phyloP scores from a whole-genome alignment of 37 sponge, comb jelly and placozoan genomes.

The Aplysina aerophoba region DNA sequence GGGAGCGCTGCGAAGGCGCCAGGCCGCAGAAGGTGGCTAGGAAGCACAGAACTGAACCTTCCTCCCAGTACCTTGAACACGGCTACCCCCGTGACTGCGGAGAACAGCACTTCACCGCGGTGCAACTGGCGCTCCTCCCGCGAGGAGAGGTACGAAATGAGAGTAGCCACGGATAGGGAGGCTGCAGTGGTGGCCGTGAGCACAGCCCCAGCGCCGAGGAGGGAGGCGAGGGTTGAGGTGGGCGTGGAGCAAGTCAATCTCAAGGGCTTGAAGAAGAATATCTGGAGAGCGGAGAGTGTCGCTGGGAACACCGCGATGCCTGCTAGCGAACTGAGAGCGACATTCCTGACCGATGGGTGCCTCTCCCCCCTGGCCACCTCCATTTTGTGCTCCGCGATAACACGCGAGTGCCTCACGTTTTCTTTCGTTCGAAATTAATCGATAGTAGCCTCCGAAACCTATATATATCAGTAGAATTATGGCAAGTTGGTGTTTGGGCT shows the following conservation, averaged over 20 bases:
- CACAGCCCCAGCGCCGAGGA: slow-evolving; percentile 56
- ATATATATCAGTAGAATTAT: too few species aligned
- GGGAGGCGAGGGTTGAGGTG: background rate
- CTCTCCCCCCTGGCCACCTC: too few species aligned
- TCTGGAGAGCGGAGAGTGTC: slow-evolving; percentile 49
- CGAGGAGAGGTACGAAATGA: background rate
- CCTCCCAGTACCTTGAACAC: slow-evolving; percentile 74
- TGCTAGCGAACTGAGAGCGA: background rate
- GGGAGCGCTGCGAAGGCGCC: slow-evolving; percentile 74
- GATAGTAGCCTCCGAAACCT: too few species aligned
- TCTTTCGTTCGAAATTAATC: too few species aligned
- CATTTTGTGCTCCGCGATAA: too few species aligned
- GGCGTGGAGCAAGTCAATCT: slow-evolving; percentile 27
- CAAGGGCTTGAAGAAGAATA: slow-evolving; percentile 61
- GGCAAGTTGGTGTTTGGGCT: too few species aligned
- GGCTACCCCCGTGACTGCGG: slow-evolving; percentile 35
- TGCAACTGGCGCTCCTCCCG: background rate
- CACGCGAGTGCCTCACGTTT: too few species aligned
- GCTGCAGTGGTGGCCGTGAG: slow-evolving; percentile 43
- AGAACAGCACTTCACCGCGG: slow-evolving; percentile 7
- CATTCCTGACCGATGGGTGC: background rate
- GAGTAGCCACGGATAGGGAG: slow-evolving; percentile 37
- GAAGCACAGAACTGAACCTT: slow-evolving; percentile 68
- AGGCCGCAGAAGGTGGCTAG: slow-evolving; percentile 61
- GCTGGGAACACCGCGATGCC: slow-evolving; percentile 70